These are phyloP conservation scores for Pteruthius melanotis DNA, from an alignment of 2,113 vertebrate genomes.

Conservation along the genomic window DNA sequence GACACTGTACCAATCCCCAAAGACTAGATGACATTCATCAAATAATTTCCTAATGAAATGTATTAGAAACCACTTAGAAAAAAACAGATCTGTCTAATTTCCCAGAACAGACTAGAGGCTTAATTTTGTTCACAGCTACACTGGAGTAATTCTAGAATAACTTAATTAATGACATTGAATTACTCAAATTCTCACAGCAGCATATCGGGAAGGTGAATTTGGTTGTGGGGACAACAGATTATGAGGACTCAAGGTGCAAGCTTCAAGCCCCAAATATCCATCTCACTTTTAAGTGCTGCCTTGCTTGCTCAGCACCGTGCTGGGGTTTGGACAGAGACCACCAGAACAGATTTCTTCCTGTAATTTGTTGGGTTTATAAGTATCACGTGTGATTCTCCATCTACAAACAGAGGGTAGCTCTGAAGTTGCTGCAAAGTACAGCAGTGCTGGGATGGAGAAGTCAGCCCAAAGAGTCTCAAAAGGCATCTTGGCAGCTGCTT, in stretches of 20 bases:
- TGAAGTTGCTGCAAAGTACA: neutral
- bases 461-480: neutral
- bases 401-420: neutral
- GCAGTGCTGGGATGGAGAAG: neutral
- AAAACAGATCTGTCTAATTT: slow-evolving; percentile 43
- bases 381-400: neutral
- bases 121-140: slow-evolving; percentile 54
- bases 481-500: neutral
- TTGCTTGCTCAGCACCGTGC: neutral
- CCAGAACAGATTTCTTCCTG: neutral
- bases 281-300: neutral
- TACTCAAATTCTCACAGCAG: slow-evolving; percentile 13
- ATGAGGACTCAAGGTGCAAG: neutral
- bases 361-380: neutral
- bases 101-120: slow-evolving; percentile 40
- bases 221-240: neutral
- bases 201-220: slow-evolving; percentile 16
- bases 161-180: slow-evolving; percentile 44
- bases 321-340: neutral
- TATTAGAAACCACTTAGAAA: slow-evolving; percentile 50
- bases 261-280: neutral
- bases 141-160: slow-evolving; percentile 48
- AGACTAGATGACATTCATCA: slow-evolving; percentile 34
- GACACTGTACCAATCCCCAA: slow-evolving; percentile 12
- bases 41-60: slow-evolving; percentile 43